Percentiles rank a stretch among this genome's conserved stretches.
phyloP scores from a whole-genome alignment of 2,888 invertebrate species.

The Neelides folsomi region DNA sequence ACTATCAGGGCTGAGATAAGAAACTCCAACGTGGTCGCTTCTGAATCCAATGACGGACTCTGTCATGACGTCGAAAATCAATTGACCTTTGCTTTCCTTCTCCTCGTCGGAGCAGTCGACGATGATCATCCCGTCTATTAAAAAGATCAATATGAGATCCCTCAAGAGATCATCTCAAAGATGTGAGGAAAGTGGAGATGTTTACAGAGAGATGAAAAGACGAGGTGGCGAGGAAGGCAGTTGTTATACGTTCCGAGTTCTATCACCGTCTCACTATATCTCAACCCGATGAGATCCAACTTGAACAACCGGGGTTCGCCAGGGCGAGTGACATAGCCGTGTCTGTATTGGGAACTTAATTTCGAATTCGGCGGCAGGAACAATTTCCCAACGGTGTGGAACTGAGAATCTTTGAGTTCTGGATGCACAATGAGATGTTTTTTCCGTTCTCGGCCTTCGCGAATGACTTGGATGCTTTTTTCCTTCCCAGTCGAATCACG shows the following conservation, averaged over 20 bases:
- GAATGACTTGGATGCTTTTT: constrained; percentile 57
- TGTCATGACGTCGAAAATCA: constrained; percentile 57
- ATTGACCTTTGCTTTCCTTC: constrained; percentile 50
- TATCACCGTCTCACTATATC: constrained; percentile 52
- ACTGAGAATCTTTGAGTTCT: constrained; percentile 60
- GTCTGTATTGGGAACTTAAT: constrained; percentile 49
- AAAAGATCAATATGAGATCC: no score
- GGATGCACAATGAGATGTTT: constrained; percentile 60
- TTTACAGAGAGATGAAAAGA: constrained; percentile 60
- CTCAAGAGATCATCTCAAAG: no score
- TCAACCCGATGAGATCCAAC: constrained; percentile 54
- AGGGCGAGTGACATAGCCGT: constrained; percentile 59
- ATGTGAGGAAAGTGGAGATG: constrained; percentile 18
- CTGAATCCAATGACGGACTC: constrained; percentile 48
- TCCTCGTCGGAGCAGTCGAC: constrained; percentile 56
- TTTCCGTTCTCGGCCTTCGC: constrained; percentile 51
- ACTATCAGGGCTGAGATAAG: constrained; percentile 57
- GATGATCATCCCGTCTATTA: constrained; percentile 54
- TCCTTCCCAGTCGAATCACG: constrained; percentile 42
- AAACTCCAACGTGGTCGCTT: constrained; percentile 49
- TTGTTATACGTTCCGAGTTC: constrained; percentile 54
- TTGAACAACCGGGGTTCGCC: constrained; percentile 59
- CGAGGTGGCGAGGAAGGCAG: constrained; percentile 55
- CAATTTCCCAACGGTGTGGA: constrained; percentile 53
- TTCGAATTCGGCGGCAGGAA: constrained; percentile 47